Evolutionary conservation across 2,797 vertebrate genomes (phyloP), one percentile per base, ranked within the genome.

Genomic region (Coregonus ussuriensis): DNA sequence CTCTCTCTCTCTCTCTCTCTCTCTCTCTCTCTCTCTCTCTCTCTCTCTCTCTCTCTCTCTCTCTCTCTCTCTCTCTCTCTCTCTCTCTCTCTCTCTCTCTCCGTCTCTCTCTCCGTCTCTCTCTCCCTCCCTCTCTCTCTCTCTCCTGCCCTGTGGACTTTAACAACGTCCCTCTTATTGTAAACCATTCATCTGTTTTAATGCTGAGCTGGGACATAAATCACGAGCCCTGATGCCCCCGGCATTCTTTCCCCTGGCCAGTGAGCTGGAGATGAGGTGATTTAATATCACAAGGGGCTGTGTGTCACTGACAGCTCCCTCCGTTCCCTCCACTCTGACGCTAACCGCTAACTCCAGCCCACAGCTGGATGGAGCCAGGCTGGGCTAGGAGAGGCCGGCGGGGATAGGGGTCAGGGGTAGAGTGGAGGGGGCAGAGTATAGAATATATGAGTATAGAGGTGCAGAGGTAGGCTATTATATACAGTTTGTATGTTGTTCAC

Each of bases 121-220:
- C 35, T 6, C 35, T 37, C 35, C 3, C 41, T 47, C 41, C 3
- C 41, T 47, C 3, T 11, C 41, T 11, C 2, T 11, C 41, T 47
- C 1, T 87, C 84, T 85, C 71, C 59, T 67, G 59, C 1, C 3
- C 77, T 70, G 25, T 52, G 33, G 51, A 79, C 72, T 85, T 85
- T 77, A 88, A 90, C 85, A 83, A 70, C 73, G 56, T 81, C 76
- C 73, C 82, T 86, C 79, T 86, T 82, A 86, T 80, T 82, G 71
- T 81, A 81, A 83, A 72, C 71, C 74, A 81, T 85, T 89, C 73
- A 15, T 77, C 88, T 79, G 83, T 81, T 80, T 87, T 80, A 79
- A 82, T 84, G 80, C 77, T 63, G 65, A 62, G 37, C 72, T 29
- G 53, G 53, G 77, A 52, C 78, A 83, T 88, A 87, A 87, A 88